Percentiles rank a stretch among this genome's conserved stretches.
phyloP scores from a whole-genome alignment of 2,888 invertebrate species.

The Heliconius ethilla region DNA sequence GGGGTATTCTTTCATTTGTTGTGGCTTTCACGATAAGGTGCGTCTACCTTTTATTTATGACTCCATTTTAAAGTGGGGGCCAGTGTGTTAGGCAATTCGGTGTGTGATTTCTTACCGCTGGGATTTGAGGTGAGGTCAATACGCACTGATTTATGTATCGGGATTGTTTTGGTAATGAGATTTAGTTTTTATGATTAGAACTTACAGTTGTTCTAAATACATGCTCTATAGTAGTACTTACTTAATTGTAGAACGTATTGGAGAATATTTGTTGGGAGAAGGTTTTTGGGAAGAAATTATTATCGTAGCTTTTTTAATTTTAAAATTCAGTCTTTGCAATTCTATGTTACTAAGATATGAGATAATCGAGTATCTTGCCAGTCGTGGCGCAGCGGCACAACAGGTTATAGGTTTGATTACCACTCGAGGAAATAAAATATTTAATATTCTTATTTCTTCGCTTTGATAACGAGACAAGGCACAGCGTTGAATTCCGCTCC shows the following conservation, averaged over 20 bases:
- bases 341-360: too few species aligned
- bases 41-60: slow-evolving; percentile 79
- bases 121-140: slow-evolving; percentile 52
- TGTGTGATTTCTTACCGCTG: slow-evolving; percentile 60
- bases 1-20: slow-evolving; percentile 75
- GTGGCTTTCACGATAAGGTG: slow-evolving; percentile 73
- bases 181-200: background rate
- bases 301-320: too few species aligned
- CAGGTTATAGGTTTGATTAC: too few species aligned
- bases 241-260: too few species aligned
- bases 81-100: slow-evolving; percentile 71
- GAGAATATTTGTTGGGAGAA: too few species aligned
- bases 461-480: background rate
- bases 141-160: slow-evolving; percentile 49
- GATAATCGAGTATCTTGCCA: too few species aligned
- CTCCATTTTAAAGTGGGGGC: slow-evolving; percentile 75
- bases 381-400: too few species aligned
- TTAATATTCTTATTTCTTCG: background rate
- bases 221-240: too few species aligned
- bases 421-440: too few species aligned
- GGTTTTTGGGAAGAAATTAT: too few species aligned
- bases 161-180: slow-evolving; percentile 21
- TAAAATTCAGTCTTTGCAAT: too few species aligned
- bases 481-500: background rate
- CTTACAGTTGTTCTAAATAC: background rate